These are phyloP conservation scores for Phrynocephalus vlangalii DNA, from an alignment of 2,797 vertebrate species.

Conservation along the genomic window DNA sequence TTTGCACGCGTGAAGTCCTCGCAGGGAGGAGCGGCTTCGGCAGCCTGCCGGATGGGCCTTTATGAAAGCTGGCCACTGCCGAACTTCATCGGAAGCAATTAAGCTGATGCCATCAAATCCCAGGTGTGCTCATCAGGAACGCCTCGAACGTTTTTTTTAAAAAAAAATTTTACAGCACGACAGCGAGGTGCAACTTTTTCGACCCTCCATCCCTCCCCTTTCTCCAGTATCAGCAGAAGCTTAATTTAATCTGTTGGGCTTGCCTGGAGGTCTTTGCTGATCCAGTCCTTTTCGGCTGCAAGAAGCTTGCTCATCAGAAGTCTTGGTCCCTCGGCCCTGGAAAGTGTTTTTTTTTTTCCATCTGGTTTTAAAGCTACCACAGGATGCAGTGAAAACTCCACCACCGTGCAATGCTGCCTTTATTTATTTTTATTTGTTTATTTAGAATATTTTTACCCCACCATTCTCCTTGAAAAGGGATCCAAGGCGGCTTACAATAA, in stretches of 20 bases:
- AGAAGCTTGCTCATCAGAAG: too few species aligned
- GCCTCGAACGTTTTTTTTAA: neutral
- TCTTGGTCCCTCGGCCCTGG: too few species aligned
- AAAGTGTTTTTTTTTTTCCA: neutral
- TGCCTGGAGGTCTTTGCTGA: neutral
- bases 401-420: too few species aligned
- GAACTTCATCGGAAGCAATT: constrained; percentile 32
- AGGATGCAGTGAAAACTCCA: neutral
- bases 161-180: constrained; percentile 1
- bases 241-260: neutral
- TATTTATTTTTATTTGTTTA: too few species aligned
- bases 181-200: neutral
- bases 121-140: neutral
- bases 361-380: neutral
- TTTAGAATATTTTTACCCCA: too few species aligned
- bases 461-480: too few species aligned
- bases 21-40: too few species aligned
- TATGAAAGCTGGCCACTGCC: neutral
- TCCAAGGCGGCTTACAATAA: too few species aligned
- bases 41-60: neutral
- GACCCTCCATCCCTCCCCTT: neutral
- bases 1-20: neutral
- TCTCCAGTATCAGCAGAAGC: neutral
- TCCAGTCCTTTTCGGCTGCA: neutral
- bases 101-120: constrained; percentile 28